phyloP scores from a whole-genome alignment of 2,888 invertebrate species.

The Esperia sulphurella region DNA sequence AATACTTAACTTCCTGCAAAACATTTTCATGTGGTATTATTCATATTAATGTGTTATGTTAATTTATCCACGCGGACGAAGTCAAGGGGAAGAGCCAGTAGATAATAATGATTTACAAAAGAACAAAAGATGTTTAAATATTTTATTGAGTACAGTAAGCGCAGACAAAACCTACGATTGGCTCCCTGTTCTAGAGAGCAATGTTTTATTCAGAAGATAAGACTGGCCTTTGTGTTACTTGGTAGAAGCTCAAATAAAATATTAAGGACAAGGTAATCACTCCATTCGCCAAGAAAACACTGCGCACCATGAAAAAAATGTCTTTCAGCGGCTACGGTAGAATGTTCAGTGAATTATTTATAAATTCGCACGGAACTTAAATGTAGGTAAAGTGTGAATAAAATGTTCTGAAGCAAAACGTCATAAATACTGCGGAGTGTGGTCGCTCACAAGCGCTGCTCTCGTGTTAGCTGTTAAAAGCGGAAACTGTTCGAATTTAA shows the following conservation, averaged over 20 bases:
- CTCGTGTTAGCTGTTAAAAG: conserved; percentile 21
- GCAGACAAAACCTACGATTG: conserved; percentile 32
- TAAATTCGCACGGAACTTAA: conserved; percentile 31
- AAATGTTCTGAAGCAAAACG: conserved; percentile 11
- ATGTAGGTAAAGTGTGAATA: conserved; percentile 18
- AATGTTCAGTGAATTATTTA: conserved; percentile 40
- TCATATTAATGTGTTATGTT: too few species aligned
- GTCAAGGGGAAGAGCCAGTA: too few species aligned
- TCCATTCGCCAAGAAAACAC: conserved; percentile 55
- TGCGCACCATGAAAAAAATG: conserved; percentile 48
- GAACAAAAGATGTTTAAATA: too few species aligned
- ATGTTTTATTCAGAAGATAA: conserved; percentile 69
- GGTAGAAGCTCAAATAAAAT: conserved; percentile 64
- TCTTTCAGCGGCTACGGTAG: conserved; percentile 40
- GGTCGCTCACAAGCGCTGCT: conserved; percentile 17
- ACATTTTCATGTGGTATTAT: too few species aligned
- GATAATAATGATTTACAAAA: too few species aligned
- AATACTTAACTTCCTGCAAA: too few species aligned
- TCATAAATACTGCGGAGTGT: conserved; percentile 14
- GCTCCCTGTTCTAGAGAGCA: conserved; percentile 31
- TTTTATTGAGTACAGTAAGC: too few species aligned
- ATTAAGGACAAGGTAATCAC: conserved; percentile 65
- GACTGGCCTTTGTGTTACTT: conserved; percentile 64
- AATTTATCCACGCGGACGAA: too few species aligned
- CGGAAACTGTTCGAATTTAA: conserved; percentile 34